phyloP scores from a whole-genome alignment of 2,113 vertebrate genomes.

The Vidua macroura region DNA sequence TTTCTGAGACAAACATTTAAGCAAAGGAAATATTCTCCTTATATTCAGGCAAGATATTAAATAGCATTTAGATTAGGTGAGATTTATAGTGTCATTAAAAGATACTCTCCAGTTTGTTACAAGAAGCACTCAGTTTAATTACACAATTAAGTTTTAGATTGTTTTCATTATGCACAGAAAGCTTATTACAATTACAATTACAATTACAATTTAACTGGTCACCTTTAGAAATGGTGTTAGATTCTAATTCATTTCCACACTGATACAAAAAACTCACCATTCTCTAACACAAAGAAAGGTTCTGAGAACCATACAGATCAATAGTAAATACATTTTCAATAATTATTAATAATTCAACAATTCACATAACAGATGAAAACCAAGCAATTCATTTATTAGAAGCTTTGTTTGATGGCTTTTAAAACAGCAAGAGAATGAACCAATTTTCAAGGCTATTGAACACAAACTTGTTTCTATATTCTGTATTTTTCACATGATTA shows the following conservation, averaged over 20 bases:
- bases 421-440: neutral
- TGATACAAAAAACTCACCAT: neutral
- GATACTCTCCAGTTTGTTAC: conserved; percentile 20
- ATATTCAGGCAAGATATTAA: conserved; percentile 29
- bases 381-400: neutral
- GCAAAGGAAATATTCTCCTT: neutral
- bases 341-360: neutral
- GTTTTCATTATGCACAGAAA: conserved; percentile 37
- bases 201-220: conserved; percentile 20
- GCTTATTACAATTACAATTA: conserved; percentile 20
- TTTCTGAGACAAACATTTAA: conserved; percentile 11
- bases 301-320: neutral
- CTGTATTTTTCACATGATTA: neutral
- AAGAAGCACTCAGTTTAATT: conserved; percentile 58
- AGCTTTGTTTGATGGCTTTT: neutral
- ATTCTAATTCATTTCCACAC: neutral
- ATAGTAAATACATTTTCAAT: neutral
- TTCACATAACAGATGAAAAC: neutral
- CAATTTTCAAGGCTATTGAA: neutral
- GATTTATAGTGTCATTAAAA: conserved; percentile 58
- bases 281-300: neutral
- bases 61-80: conserved; percentile 7
- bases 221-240: neutral
- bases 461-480: neutral
- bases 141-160: conserved; percentile 48